phyloP scores from a whole-genome alignment of 2,888 invertebrate species.

The Drosophila koepferae region DNA sequence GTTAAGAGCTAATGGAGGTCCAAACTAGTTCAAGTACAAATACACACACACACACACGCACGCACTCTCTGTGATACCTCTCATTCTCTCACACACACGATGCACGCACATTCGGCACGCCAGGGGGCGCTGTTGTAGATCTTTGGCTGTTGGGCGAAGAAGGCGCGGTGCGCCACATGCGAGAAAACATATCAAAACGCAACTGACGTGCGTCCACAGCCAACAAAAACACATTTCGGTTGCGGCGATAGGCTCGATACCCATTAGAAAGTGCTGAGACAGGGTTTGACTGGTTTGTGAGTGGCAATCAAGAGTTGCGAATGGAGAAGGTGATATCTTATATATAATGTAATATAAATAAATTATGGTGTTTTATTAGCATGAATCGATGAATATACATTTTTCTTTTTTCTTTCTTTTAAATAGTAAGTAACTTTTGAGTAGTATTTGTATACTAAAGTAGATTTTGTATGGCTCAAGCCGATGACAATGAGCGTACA shows the following conservation, averaged over 20 bases:
- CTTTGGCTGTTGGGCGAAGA: conserved; percentile 20
- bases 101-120: conserved; percentile 40
- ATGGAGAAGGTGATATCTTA: too few species aligned
- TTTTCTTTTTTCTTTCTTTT: too few species aligned
- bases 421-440: too few species aligned
- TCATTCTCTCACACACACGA: neutral
- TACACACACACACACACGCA: conserved; percentile 21
- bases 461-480: neutral
- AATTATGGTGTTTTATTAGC: too few species aligned
- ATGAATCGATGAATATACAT: conserved; percentile 3
- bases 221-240: conserved; percentile 16
- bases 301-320: neutral
- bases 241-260: conserved; percentile 6
- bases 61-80: neutral
- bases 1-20: conserved; percentile 59
- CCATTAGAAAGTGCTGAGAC: neutral
- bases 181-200: conserved; percentile 21
- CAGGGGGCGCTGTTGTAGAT: conserved; percentile 44
- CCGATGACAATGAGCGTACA: too few species aligned
- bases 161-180: conserved; percentile 11
- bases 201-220: conserved; percentile 33
- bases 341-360: too few species aligned
- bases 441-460: neutral
- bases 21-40: conserved; percentile 71
- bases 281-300: neutral